Evolutionary conservation across 2,797 vertebrate species (phyloP).

Genomic region (Cottoperca gobio): DNA sequence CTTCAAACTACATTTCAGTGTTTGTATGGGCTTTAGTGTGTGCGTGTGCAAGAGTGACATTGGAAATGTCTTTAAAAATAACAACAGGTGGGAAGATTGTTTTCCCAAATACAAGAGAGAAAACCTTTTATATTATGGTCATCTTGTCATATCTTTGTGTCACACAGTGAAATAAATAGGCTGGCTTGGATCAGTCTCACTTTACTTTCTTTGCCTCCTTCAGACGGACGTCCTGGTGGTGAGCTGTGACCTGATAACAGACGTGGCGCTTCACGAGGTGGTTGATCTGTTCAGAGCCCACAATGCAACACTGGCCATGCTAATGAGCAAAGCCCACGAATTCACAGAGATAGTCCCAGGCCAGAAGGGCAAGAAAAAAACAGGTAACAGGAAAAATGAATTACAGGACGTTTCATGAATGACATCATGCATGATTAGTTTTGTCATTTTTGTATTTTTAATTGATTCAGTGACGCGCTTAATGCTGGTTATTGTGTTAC

Average conservation of each 20-base stretch:
- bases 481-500: neutral
- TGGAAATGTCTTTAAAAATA: constrained; percentile 18
- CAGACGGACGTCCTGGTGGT: constrained; percentile 95
- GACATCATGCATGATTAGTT: neutral
- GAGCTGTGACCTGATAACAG: constrained; percentile 97
- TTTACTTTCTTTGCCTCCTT: neutral
- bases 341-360: constrained; percentile 92
- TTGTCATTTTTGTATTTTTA: neutral
- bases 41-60: neutral
- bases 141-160: neutral
- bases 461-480: neutral
- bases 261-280: constrained; percentile 94
- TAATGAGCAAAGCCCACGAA: constrained; percentile 95
- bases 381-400: constrained; percentile 83
- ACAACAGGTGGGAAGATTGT: constrained; percentile 23
- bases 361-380: constrained; percentile 96
- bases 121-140: neutral
- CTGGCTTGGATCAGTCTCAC: neutral
- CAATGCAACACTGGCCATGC: constrained; percentile 94
- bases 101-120: constrained; percentile 16
- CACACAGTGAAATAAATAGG: neutral
- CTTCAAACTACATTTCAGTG: constrained; percentile 26
- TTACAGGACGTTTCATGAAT: neutral
- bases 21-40: constrained; percentile 7
- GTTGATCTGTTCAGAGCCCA: constrained; percentile 97